Evolutionary conservation across 1,140 invertebrate genomes (phyloP), one percentile per base, ranked within the genome.

Genomic region (Pseudobourletiella spinata): DNA sequence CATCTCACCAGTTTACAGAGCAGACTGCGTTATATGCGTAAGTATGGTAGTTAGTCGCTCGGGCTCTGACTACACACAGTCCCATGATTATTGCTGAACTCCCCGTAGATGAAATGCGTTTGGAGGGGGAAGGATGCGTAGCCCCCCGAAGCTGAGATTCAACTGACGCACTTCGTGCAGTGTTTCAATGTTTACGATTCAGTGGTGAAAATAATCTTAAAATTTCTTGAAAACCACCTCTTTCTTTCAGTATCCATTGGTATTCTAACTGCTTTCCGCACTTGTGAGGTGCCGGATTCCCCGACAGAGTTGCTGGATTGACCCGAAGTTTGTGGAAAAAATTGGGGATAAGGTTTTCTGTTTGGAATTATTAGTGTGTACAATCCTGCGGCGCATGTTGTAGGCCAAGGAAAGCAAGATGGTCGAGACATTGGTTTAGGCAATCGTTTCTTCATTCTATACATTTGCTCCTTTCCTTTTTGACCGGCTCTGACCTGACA

Each of bases 371-470:
- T 14, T 48, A 6, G 14, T 20, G 8, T 30, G 6, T 54, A 28
- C 22, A 50, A 64, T 57, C 16, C 58, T 64, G 58, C 42, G 29
- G 63, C 58, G 57, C 63, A 64, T 64, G 63, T 64, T 64, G 58
- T 64, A 60, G 63, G 63, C 63, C 63, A 64, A 64, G 63, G 63
- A 64, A 64, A 64, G 57, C 63, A 59, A 64, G 63, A 64, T 64
- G 62, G 62, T 61, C 44, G 59, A 50, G 60, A 59, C 50, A 44
- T 64, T 59, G 61, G 28, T 64, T 64, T 54, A 50, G 56, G 57
- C 14, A 59, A 50, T 63, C 55, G 42, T 61, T 20, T 43, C 39
- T 46, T 30, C 20, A 60, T 52, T 60, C 43, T 25, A 28, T 59
- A n/a, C n/a, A n/a, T 60, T 52, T n/a, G 46, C 50, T 48, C 52